Evolutionary conservation across 2,113 vertebrate species (phyloP), one percentile per base, ranked within the genome.

Genomic region (Paralichthys olivaceus): DNA sequence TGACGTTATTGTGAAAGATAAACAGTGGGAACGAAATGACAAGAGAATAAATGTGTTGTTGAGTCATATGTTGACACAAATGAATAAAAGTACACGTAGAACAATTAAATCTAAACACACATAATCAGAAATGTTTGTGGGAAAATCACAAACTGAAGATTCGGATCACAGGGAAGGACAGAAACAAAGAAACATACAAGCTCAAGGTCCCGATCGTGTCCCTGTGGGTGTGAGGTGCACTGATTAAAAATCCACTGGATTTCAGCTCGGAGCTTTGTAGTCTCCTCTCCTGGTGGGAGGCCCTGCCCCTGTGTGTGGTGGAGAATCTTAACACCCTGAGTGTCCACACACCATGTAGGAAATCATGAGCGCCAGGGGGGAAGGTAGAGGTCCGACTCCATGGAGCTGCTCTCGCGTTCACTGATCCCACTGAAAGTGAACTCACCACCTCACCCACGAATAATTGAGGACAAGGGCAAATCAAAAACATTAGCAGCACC

Each of bases 401-500:
- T 2, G 29, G 22, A 55, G 5, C n/a, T 47, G 54, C 37, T 58
- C 22, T 28, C 15, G 9, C 45, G 62, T 69, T 69, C 25, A 37
- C 13, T 54, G 81, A 75, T 67, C 65, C 34, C 25, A 20, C 23
- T 25, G 13, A 1, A 7, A 70, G 60, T 68, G 57, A 11, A 22
- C 45, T 40, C 54, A 19, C 32, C 23, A n/a, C n/a, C 62, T 34
- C 54, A 17, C 29, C 22, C 23, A 2, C 60, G 20, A 65, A 2
- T 23, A 17, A 77, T 63, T 59, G 25, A 60, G 69, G 56, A 75
- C 71, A 72, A 79, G 81, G 75, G 15, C 67, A 79, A 1, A n/a
- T 22, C 3, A 28, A 54, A 63, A 63, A 34, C 26, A 61, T 0
- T 2, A 64, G 58, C 3, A 26, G 66, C 66, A 55, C 26, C 22